A percentile compares a stretch with the other conserved stretches of the same genome.
phyloP scores from a whole-genome alignment of 2,888 invertebrate species.

The Formica aserva region DNA sequence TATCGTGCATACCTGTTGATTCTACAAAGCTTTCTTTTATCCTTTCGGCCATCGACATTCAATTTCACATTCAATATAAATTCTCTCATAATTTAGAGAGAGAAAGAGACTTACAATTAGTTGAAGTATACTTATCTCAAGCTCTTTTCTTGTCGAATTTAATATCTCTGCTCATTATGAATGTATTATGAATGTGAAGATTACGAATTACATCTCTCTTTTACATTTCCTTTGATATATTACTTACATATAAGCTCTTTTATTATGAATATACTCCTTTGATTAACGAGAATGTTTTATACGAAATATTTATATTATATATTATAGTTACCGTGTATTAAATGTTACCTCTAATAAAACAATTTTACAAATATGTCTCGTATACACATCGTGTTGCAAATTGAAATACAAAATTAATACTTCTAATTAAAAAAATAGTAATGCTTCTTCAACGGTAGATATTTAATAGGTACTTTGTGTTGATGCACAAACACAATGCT shows the following conservation, averaged over 20 bases:
- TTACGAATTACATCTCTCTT: background rate
- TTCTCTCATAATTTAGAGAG: background rate
- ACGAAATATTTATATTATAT: background rate
- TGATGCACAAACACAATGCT: background rate
- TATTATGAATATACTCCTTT: too few species aligned
- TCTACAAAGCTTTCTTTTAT: background rate
- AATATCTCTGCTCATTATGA: background rate
- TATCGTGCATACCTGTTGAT: constrained; percentile 30
- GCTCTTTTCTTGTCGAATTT: background rate
- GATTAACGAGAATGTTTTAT: background rate
- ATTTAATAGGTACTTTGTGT: background rate
- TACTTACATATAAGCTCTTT: background rate
- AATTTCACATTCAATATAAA: background rate
- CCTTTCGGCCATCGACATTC: background rate
- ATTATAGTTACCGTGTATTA: background rate
- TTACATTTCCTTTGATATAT: background rate
- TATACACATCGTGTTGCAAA: background rate
- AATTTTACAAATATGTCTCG: background rate
- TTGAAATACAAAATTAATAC: background rate
- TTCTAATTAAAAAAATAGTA: too few species aligned
- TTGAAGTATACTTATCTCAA: background rate
- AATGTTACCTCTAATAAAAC: background rate
- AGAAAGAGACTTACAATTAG: too few species aligned
- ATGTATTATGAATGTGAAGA: background rate
- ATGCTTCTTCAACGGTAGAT: background rate